phyloP scores from a whole-genome alignment of 1,140 invertebrate genomes.

The Aphelinus certus region DNA sequence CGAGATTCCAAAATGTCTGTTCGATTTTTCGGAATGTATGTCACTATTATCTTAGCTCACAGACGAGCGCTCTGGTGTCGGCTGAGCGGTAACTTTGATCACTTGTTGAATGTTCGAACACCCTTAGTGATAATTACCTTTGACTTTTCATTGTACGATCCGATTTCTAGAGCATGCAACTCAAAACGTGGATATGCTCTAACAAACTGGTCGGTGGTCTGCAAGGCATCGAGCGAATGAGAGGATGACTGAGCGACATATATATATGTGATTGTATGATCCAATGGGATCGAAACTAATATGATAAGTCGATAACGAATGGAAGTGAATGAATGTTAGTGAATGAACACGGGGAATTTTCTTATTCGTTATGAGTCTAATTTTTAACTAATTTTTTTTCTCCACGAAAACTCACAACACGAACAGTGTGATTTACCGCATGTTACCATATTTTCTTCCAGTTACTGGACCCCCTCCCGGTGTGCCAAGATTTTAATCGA shows the following conservation, averaged over 20 bases:
- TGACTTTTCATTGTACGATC: conserved; percentile 59
- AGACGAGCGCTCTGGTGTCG: neutral
- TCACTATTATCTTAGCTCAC: too few relatives aligned
- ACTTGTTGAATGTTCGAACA: conserved; percentile 51
- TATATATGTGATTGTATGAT: neutral
- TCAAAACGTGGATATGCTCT: conserved; percentile 62
- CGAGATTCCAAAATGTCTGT: neutral
- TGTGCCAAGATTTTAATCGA: conserved; percentile 99
- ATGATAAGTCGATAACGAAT: neutral
- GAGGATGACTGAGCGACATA: conserved; percentile 14
- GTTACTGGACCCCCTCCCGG: conserved; percentile 99
- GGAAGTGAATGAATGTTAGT: neutral
- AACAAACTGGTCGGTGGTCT: conserved; percentile 54
- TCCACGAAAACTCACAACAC: neutral
- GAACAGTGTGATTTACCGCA: conserved; percentile 45
- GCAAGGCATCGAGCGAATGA: conserved; percentile 47
- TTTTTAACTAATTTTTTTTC: conserved; percentile 40
- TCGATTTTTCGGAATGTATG: too few relatives aligned
- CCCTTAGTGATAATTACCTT: conserved; percentile 58
- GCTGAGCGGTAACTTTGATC: neutral
- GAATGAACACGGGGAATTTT: conserved; percentile 3
- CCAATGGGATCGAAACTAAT: too few relatives aligned
- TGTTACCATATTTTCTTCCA: conserved; percentile 74
- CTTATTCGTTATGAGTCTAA: conserved; percentile 8
- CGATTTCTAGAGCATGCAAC: conserved; percentile 64